These are phyloP conservation scores for Globodera rostochiensis DNA, from an alignment of 1,140 invertebrate genomes.

Conservation along the genomic window DNA sequence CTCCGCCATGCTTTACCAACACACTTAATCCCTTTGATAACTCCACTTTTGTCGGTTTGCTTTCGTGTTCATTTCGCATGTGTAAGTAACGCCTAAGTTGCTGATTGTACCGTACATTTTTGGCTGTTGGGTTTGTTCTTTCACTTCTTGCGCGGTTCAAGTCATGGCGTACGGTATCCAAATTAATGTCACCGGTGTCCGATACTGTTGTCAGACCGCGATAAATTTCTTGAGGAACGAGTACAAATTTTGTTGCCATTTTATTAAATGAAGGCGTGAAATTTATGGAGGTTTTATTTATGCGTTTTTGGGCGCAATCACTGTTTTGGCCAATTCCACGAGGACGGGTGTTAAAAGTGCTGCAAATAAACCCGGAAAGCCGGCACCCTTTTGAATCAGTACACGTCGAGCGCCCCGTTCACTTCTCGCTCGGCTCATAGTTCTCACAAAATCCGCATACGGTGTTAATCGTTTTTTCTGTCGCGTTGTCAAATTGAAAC, in stretches of 20 bases:
- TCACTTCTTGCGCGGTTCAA: neutral
- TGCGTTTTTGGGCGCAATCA: neutral
- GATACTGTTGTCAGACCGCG: neutral
- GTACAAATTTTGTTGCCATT: slow-evolving; percentile 23
- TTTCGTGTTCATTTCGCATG: slow-evolving; percentile 9
- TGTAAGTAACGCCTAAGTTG: neutral
- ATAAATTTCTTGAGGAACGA: slow-evolving; percentile 5
- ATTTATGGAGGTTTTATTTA: neutral
- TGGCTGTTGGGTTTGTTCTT: neutral
- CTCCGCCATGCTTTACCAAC: too few relatives aligned
- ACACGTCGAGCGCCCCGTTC: neutral
- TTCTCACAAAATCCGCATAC: slow-evolving; percentile 6
- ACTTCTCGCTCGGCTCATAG: neutral
- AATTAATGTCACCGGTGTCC: neutral
- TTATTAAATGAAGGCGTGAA: neutral
- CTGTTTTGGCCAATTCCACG: neutral
- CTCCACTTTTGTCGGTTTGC: slow-evolving; percentile 15
- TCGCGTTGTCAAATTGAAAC: slow-evolving; percentile 4
- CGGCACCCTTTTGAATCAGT: neutral
- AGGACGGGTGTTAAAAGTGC: slow-evolving; percentile 13
- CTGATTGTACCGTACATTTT: slow-evolving; percentile 22
- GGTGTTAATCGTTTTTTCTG: slow-evolving; percentile 24
- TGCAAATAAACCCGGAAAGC: neutral
- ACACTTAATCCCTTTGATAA: neutral
- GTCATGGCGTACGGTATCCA: neutral